Conservation (phyloP, 2,113 vertebrate species). For the Ictidomys tridecemlineatus region DNA sequence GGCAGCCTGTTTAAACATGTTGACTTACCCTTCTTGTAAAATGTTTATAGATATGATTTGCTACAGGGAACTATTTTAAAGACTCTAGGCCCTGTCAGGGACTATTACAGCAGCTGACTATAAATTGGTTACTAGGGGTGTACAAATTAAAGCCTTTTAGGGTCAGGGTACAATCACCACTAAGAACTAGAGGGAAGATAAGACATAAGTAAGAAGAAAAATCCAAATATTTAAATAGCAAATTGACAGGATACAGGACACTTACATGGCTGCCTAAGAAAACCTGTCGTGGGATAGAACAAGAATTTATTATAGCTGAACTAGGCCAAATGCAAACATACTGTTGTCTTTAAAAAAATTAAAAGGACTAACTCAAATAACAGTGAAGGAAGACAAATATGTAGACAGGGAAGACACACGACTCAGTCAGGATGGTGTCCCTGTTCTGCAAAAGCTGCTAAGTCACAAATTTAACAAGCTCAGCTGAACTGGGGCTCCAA, state of each 20-base stretch:
- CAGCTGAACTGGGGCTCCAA: background rate
- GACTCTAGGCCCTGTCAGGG: slow-evolving; percentile 40
- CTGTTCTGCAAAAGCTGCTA: slow-evolving; percentile 39
- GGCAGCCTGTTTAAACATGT: slow-evolving; percentile 70
- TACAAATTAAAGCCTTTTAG: slow-evolving; percentile 59
- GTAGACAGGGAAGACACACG: slow-evolving; percentile 62
- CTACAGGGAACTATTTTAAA: slow-evolving; percentile 72
- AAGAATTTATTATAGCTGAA: slow-evolving; percentile 83
- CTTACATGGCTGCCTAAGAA: slow-evolving; percentile 65
- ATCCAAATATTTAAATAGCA: slow-evolving; percentile 85
- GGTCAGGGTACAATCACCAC: slow-evolving; percentile 21
- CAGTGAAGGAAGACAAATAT: slow-evolving; percentile 86
- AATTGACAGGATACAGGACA: slow-evolving; percentile 67
- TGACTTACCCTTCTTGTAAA: slow-evolving; percentile 77
- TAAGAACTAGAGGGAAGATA: slow-evolving; percentile 63
- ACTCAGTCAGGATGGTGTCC: slow-evolving; percentile 3
- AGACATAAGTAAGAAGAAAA: slow-evolving; percentile 65
- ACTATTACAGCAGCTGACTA: slow-evolving; percentile 47
- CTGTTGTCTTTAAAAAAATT: slow-evolving; percentile 81
- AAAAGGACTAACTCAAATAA: slow-evolving; percentile 86
- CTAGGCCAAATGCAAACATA: slow-evolving; percentile 86
- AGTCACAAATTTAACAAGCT: slow-evolving; percentile 71
- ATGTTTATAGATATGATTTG: slow-evolving; percentile 77
- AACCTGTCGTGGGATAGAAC: slow-evolving; percentile 72
- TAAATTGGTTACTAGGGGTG: slow-evolving; percentile 52